Evolutionary conservation across 2,113 vertebrate genomes (phyloP).

Genomic region (Calidris pugnax): DNA sequence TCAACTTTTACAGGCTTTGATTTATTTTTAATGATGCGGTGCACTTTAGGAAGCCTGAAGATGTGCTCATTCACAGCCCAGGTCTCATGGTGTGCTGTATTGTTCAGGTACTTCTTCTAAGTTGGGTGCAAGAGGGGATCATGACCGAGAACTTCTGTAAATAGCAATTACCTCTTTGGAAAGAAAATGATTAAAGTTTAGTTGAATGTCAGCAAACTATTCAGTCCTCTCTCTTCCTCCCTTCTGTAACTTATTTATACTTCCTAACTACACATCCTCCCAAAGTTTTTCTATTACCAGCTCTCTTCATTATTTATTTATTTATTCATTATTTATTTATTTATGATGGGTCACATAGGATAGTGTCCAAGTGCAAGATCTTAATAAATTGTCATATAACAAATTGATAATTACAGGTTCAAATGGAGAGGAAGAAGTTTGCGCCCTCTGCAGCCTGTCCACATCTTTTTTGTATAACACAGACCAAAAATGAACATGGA

Average conservation of each 20-base stretch:
- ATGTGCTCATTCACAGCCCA: not conserved
- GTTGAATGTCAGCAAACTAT: constrained; percentile 52
- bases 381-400: not conserved
- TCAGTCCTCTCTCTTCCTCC: not conserved
- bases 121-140: constrained; percentile 25
- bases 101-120: constrained; percentile 42
- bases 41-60: constrained; percentile 54
- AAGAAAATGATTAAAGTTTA: constrained; percentile 54
- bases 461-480: not conserved
- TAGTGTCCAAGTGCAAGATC: not conserved
- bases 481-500: not conserved
- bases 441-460: accelerated
- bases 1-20: constrained; percentile 64
- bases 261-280: not conserved
- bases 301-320: not conserved
- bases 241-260: not conserved
- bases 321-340: not conserved
- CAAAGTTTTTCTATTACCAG: not conserved
- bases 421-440: not conserved
- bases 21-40: constrained; percentile 72
- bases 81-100: constrained; percentile 33
- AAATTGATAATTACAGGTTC: not conserved
- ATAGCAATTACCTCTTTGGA: constrained; percentile 61
- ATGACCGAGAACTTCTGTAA: constrained; percentile 49
- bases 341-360: not conserved